Evolutionary conservation across 2,888 invertebrate species (phyloP).

Genomic region (Neoscelio sp.): DNA sequence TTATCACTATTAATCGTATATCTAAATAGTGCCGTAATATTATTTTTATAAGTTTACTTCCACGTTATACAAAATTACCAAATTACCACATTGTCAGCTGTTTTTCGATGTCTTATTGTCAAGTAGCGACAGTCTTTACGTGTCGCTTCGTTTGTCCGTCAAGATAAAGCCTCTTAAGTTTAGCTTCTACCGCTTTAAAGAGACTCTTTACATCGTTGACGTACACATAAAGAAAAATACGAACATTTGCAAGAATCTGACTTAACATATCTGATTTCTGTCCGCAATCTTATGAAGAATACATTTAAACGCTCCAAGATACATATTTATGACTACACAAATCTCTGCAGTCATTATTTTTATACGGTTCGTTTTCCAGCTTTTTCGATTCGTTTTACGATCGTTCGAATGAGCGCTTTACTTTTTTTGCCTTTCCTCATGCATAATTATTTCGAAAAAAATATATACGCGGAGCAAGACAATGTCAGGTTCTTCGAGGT

Average conservation of each 20-base stretch:
- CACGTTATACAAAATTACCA: conserved; percentile 12
- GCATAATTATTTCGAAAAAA: neutral
- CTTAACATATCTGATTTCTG: conserved; percentile 35
- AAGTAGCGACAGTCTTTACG: conserved; percentile 38
- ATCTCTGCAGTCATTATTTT: conserved; percentile 20
- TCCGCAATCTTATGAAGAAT: conserved; percentile 13
- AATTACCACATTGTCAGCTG: conserved; percentile 26
- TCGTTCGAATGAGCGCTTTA: conserved; percentile 3
- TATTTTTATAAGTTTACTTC: conserved; percentile 6
- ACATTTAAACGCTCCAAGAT: conserved; percentile 16
- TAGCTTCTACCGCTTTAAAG: conserved; percentile 36
- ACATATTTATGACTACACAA: conserved; percentile 29
- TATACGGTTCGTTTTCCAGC: neutral
- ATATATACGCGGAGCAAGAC: neutral
- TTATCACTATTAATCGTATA: neutral
- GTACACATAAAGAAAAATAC: conserved; percentile 4
- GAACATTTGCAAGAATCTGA: conserved; percentile 17
- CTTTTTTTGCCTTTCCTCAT: no score
- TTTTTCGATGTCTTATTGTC: conserved; percentile 33
- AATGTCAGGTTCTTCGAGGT: conserved; percentile 26
- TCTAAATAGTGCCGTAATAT: neutral
- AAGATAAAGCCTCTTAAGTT: conserved; percentile 52
- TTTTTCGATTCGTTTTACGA: neutral
- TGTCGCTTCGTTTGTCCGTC: conserved; percentile 48
- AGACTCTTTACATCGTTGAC: conserved; percentile 24